These are phyloP conservation scores for Scelioninae gen. 2 DNA, from an alignment of 2,888 invertebrate genomes.

Conservation along the genomic window DNA sequence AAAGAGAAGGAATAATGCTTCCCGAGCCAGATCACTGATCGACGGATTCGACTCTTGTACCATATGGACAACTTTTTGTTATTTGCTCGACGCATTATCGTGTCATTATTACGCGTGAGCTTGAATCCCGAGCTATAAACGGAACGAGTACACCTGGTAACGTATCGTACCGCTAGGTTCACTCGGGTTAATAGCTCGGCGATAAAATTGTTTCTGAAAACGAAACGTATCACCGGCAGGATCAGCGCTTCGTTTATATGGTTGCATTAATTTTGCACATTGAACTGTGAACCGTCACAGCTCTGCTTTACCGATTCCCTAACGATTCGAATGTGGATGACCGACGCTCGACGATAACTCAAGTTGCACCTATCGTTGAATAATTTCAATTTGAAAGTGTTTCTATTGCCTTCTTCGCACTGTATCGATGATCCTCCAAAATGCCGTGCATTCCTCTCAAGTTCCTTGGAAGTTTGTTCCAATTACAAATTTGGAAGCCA, in stretches of 20 bases:
- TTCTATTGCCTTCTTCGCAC: no score
- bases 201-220: conserved; percentile 39
- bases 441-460: background rate
- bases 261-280: conserved; percentile 5
- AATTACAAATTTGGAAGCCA: no score
- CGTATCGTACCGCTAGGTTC: conserved; percentile 53
- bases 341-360: no score
- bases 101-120: conserved; percentile 34
- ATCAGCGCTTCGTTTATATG: background rate
- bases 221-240: conserved; percentile 9
- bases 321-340: background rate
- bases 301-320: background rate
- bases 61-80: conserved; percentile 13
- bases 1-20: no score
- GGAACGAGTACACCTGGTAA: conserved; percentile 49
- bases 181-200: conserved; percentile 41
- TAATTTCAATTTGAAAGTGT: no score
- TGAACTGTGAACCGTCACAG: background rate
- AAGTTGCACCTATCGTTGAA: no score
- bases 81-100: conserved; percentile 28
- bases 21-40: no score
- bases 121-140: conserved; percentile 44
- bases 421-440: no score
- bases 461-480: no score
- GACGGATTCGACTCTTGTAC: background rate